phyloP scores from a whole-genome alignment of 53 echinoderm and acorn worm species.

The Zoroaster sp. region DNA sequence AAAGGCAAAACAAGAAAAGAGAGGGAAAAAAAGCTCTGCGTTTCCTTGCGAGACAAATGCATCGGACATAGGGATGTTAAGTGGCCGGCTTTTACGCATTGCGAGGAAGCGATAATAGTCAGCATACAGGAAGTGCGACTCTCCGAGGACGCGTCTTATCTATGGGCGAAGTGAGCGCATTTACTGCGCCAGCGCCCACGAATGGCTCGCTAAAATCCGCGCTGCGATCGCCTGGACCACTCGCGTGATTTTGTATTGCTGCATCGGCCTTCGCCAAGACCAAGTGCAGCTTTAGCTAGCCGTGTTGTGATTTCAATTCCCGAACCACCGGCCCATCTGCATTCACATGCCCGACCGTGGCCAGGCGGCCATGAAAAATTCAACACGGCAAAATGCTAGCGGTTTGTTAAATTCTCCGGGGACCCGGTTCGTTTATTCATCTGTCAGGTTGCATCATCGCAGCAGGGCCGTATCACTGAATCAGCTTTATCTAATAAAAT shows the following conservation, averaged over 20 bases:
- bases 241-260: background rate
- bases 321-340: background rate
- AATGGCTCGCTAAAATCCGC: background rate
- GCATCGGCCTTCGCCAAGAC: background rate
- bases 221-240: background rate
- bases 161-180: background rate
- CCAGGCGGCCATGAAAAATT: constrained; percentile 16
- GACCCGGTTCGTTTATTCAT: background rate
- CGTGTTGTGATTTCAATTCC: background rate
- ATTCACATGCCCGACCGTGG: background rate
- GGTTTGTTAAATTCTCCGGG: constrained; percentile 30
- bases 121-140: constrained; percentile 13
- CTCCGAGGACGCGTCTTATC: background rate
- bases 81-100: constrained; percentile 26
- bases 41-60: background rate
- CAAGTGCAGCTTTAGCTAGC: too few relatives aligned
- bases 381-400: constrained; percentile 19
- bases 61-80: constrained; percentile 10
- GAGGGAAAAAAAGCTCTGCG: background rate
- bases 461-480: background rate
- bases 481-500: background rate
- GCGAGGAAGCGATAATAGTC: constrained; percentile 37
- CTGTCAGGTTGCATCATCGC: background rate
- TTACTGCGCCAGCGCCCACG: constrained; percentile 35
- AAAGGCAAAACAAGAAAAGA: background rate